Evolutionary conservation across 2,797 vertebrate genomes (phyloP).

Genomic region (Sciurus carolinensis): DNA sequence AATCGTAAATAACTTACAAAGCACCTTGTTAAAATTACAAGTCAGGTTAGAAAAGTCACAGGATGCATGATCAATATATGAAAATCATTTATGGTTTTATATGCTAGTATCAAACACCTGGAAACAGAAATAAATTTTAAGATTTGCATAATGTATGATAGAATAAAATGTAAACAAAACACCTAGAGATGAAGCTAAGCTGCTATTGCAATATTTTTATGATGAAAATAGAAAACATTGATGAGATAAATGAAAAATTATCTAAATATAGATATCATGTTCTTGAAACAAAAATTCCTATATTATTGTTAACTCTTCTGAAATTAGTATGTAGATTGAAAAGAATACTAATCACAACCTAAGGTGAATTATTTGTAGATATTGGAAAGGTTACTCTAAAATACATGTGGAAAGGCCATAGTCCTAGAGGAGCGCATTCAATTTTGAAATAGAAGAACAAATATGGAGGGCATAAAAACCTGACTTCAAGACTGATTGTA

Average conservation of each 20-base stretch:
- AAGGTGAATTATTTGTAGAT: conserved; percentile 3
- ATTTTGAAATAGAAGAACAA: conserved; percentile 13
- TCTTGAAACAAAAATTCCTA: neutral
- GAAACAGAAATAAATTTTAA: neutral
- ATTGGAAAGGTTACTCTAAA: neutral
- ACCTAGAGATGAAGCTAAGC: neutral
- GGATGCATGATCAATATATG: neutral
- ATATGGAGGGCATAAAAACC: neutral
- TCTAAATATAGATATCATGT: neutral
- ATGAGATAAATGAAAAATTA: neutral
- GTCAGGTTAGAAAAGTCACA: neutral
- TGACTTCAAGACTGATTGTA: neutral
- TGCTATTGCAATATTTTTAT: neutral
- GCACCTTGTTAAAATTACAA: neutral
- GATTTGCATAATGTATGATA: neutral
- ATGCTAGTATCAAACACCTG: neutral
- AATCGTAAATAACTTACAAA: neutral
- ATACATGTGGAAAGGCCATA: neutral
- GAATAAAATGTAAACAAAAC: neutral
- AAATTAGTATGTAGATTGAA: neutral
- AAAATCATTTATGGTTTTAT: neutral
- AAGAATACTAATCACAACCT: neutral
- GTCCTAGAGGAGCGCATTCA: neutral
- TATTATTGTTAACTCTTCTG: neutral
- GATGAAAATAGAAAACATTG: neutral